A percentile compares a stretch with the other conserved stretches of the same genome.
phyloP scores from a whole-genome alignment of 2,888 invertebrate genomes.

The Pristionchus maxplancki region DNA sequence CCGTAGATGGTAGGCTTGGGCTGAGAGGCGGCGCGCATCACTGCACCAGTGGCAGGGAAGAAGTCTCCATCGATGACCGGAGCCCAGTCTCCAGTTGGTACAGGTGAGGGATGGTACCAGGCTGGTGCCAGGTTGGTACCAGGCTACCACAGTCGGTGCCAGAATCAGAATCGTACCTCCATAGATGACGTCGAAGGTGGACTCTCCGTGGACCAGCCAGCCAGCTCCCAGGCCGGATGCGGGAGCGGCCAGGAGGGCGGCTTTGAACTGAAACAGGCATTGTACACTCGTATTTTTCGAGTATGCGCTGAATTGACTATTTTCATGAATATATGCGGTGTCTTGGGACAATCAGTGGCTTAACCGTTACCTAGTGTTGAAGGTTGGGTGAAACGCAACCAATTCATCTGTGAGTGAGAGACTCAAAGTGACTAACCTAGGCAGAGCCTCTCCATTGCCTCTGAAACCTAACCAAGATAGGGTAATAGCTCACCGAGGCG shows the following conservation, averaged over 20 bases:
- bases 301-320: too few relatives aligned
- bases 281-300: background rate
- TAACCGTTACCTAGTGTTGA: too few relatives aligned
- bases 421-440: too few relatives aligned
- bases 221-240: background rate
- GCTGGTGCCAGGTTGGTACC: too few relatives aligned
- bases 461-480: background rate
- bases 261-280: background rate
- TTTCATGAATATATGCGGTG: too few relatives aligned
- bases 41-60: conserved; percentile 18
- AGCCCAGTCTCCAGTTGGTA: conserved; percentile 39
- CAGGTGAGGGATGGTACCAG: background rate
- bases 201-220: background rate
- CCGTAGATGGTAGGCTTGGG: background rate
- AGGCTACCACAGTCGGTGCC: background rate
- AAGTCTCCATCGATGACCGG: background rate
- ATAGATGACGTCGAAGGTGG: background rate
- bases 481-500: background rate
- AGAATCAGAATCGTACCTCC: background rate
- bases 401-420: too few relatives aligned
- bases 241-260: background rate
- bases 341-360: too few relatives aligned
- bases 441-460: too few relatives aligned
- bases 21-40: background rate
- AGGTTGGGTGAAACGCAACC: too few relatives aligned